Percentiles rank a stretch among this genome's conserved stretches.
phyloP scores from a whole-genome alignment of 2,888 invertebrate genomes.

The Megalurothrips usitatus region DNA sequence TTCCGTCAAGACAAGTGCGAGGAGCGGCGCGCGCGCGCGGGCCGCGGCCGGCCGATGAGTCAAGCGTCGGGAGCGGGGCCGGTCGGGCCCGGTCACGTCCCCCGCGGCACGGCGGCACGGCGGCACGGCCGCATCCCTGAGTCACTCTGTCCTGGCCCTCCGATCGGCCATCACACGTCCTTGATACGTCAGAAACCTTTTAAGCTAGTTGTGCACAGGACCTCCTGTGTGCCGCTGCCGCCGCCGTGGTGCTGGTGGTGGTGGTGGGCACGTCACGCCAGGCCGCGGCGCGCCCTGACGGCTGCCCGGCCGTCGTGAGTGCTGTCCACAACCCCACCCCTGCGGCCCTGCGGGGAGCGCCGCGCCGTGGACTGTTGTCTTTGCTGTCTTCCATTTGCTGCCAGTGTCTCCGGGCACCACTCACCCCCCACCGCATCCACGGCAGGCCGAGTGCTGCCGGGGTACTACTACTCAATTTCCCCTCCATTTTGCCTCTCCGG shows the following conservation, averaged over 20 bases:
- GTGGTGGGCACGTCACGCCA: no score
- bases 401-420: neutral
- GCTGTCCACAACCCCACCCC: no score
- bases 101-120: no score
- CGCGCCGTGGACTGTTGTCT: no score
- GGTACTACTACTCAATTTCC: neutral
- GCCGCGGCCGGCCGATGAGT: no score
- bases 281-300: no score
- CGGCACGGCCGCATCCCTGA: no score
- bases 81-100: neutral
- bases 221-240: neutral
- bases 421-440: neutral
- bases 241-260: neutral
- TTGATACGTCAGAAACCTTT: conserved; percentile 23
- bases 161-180: conserved; percentile 13
- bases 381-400: neutral
- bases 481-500: neutral
- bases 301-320: no score
- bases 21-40: no score
- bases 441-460: neutral
- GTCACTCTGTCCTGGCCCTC: neutral
- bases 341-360: no score
- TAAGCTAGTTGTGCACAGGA: neutral
- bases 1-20: no score
- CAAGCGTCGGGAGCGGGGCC: no score